Evolutionary conservation across 1,140 invertebrate species (phyloP), one percentile per base, ranked within the genome.

Genomic region (Muscidifurax raptorellus): DNA sequence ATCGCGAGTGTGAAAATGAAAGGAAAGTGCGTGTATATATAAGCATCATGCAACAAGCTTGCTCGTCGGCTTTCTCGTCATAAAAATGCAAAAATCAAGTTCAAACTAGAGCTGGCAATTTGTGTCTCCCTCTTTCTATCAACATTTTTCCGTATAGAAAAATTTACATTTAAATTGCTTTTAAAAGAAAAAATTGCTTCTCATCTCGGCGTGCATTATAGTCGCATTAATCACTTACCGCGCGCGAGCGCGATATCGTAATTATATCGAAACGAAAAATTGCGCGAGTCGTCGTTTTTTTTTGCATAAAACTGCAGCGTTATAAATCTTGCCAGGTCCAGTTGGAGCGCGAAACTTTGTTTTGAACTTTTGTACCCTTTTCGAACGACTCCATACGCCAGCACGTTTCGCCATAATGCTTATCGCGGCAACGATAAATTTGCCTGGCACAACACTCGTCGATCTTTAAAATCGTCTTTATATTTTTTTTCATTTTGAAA

Each of bases 341-440:
- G 32, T 75, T 75, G 40, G 9, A 28, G 18, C 18, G 27, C 67
- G 27, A 71, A 71, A 32, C 28, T 71, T 71, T 4, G 72, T 40
- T n/a, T 74, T 10, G 22, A 30, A 30, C 27, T 69, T 83, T 83
- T 83, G 40, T 32, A 44, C 18, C 44, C 67, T 25, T 83, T 78
- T 52, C 72, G 28, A 64, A 76, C 36, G 36, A 74, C 67, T 66
- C 59, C 69, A 80, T 66, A 81, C 64, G 7, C 44, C n/a, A 81
- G 44, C 77, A 86, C 79, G 32, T 84, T 86, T 86, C 79, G 85
- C 64, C 74, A 77, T 80, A 81, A 84, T 77, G 78, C n/a, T 22
- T n/a, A n/a, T n/a, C n/a, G 64, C 12, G 28, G 36, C 71, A 81
- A 81, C 36, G 44, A 80, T 77, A 85, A 64, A 81, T 76, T 80